A percentile compares a stretch with the other conserved stretches of the same genome.
Evolutionary conservation across 2,888 invertebrate species (phyloP).

Genomic region (Microctonus hyperodae): DNA sequence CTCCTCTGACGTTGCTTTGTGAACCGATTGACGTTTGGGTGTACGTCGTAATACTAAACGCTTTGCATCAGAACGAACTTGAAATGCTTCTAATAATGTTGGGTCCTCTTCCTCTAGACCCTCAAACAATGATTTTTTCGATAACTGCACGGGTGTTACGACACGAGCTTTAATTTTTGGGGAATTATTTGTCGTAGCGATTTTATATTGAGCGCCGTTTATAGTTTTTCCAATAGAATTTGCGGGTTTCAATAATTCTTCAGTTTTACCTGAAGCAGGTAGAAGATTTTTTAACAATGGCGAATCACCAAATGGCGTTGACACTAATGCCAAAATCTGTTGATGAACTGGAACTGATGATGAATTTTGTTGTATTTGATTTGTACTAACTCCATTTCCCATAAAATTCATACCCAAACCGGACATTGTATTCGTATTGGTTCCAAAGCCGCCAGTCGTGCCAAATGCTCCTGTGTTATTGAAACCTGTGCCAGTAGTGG

Average conservation of each 20-base stretch:
- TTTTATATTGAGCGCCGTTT: conserved; percentile 68
- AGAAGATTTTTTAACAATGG: conserved; percentile 80
- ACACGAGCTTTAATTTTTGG: conserved; percentile 69
- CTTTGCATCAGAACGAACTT: conserved; percentile 72
- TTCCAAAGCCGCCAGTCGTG: conserved; percentile 62
- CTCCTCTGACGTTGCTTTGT: conserved; percentile 18
- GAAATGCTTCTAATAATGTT: conserved; percentile 67
- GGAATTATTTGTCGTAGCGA: conserved; percentile 66
- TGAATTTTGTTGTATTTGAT: conserved; percentile 55
- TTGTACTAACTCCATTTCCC: conserved; percentile 48
- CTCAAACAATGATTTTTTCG: conserved; percentile 81
- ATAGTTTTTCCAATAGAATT: conserved; percentile 76
- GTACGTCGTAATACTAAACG: conserved; percentile 76
- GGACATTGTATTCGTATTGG: conserved; percentile 44
- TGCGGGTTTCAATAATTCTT: conserved; percentile 75
- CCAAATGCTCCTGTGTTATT: conserved; percentile 61
- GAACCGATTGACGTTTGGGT: conserved; percentile 30
- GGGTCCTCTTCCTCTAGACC: conserved; percentile 84
- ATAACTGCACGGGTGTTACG: conserved; percentile 54
- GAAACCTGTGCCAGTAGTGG: conserved; percentile 63
- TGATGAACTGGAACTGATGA: conserved; percentile 69
- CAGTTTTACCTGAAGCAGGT: conserved; percentile 67
- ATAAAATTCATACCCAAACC: conserved; percentile 51
- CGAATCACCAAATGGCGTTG: conserved; percentile 87
- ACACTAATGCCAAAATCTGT: conserved; percentile 77